Percentiles rank a stretch among this genome's conserved stretches.
Conservation (phyloP, 1,140 invertebrate species). For the Macrocentrus cingulum region DNA sequence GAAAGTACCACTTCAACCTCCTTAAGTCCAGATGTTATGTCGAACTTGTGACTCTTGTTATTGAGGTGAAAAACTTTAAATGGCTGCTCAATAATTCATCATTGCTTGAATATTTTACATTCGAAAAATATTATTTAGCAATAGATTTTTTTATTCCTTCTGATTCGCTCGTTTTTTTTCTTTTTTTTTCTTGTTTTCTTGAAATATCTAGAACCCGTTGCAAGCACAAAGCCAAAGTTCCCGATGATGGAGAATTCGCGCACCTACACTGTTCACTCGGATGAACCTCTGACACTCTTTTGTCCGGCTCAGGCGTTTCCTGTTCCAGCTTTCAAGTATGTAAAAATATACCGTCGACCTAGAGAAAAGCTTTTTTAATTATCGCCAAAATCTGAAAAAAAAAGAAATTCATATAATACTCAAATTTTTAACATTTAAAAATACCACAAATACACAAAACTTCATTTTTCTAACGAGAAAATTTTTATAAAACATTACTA, state of each 20-base stretch:
- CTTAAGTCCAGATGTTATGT: no score
- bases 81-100: no score
- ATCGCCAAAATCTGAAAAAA: background rate
- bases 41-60: background rate
- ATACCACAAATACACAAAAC: no score
- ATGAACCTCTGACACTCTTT: slow-evolving; percentile 62
- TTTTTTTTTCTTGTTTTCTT: slow-evolving; percentile 28
- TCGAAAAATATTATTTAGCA: background rate
- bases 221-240: slow-evolving; percentile 74
- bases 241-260: slow-evolving; percentile 68
- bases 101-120: no score
- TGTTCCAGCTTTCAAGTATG: slow-evolving; percentile 64
- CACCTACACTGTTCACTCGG: slow-evolving; percentile 57
- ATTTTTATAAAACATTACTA: no score
- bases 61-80: background rate
- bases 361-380: slow-evolving; percentile 53
- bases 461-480: no score
- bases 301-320: slow-evolving; percentile 70
- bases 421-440: no score
- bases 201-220: slow-evolving; percentile 68
- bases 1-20: no score
- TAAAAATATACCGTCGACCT: no score
- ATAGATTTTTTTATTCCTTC: background rate
- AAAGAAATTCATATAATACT: background rate
- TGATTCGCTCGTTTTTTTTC: background rate